Base-by-base conservation (phyloP, 2,888 invertebrate species). In the Nycteola revayana region DNA sequence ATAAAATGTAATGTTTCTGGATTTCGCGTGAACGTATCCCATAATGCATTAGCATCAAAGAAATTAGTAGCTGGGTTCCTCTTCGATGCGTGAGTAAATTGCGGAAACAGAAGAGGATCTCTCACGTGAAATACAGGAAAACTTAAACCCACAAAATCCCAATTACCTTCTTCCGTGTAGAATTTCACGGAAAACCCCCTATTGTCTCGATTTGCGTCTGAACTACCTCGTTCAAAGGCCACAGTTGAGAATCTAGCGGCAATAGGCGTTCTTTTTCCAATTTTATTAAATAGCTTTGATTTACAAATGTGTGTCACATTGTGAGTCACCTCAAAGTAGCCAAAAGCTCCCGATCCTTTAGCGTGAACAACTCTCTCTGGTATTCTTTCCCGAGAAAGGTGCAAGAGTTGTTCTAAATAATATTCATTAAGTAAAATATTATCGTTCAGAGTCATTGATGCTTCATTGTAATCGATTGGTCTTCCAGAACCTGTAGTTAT, bases 361-460 rank as follows among this genome's bases (percentile, higher is more conserved):
- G 97, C 97, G 72, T 97, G 97, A 0, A 96, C 96, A 0, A 97
- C 94, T 49, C 97, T 90, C 71, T 98, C 97, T 0, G 97, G 97
- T 53, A 97, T 97, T 28, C 97, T 90, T 74, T 98, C 98, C 17
- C 96, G 88, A 61, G 92, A 92, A 60, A 97, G 96, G 66, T 96
- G 94, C 0, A 93, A 89, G 50, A 95, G 75, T 63, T 93, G 93
- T 58, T 95, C 95, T 33, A 95, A 61, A 42, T 92, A 92, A 29
- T 92, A 91, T 49, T 92, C 91, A 74, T 98, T 97, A 72, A 96
- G 94, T 7, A 97, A 72, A 2, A 98, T 87, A 18, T 92, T 88
- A 0, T 92, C 91, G 0, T 98, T 98, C 2, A 93, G 93, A 0
- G 96, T 95, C 58, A 94, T 74, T 24, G 91, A 90, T 5, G 65